Evolutionary conservation across 2,797 vertebrate species (phyloP), one percentile per base, ranked within the genome.

Genomic region (Cottoperca gobio): DNA sequence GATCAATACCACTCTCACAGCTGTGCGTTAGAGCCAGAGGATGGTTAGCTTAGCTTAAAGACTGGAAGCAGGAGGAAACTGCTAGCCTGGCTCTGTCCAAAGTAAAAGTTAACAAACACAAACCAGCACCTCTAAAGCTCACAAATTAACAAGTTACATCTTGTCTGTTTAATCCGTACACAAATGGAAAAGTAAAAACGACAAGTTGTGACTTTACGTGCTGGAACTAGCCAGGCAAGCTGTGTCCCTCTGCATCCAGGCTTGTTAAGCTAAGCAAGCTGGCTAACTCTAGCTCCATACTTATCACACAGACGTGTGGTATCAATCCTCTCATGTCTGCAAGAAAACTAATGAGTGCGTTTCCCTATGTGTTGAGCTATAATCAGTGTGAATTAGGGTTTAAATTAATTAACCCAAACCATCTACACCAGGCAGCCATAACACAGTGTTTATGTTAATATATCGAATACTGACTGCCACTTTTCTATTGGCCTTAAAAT

Each of bases 401-500:
- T 14, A 53, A 26, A 55, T 31, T 6, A 53, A 19, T 60, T 2
- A 17, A 37, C 28, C 13, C 3, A 45, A 52, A 45, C 2, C 11
- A 57, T 53, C 28, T 26, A 31, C 50, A 65, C 23, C 4, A 45
- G 65, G 46, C 60, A 60, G 33, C 40, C 14, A 49, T 71, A 19
- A 33, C 42, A 33, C 40, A 40, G 23, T 26, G 59, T 60, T 69
- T 8, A 21, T 60, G 49, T 37, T 58, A 55, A 75, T n/a, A 10
- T 49, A 63, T 23, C 46, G 11, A 73, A 42, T 40, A 68, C 10
- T 19, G 3, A 52, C 31, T n/a, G 21, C 4, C 21, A 28, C 28
- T 55, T 65, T 63, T 72, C 26, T 46, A 70, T 57, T 73, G 48
- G 73, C 66, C 52, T 80, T 60, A 12, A 26, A 78, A 52, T 79